Base-by-base conservation (phyloP, 2,113 vertebrate species). In the Nyctereutes procyonoides region DNA sequence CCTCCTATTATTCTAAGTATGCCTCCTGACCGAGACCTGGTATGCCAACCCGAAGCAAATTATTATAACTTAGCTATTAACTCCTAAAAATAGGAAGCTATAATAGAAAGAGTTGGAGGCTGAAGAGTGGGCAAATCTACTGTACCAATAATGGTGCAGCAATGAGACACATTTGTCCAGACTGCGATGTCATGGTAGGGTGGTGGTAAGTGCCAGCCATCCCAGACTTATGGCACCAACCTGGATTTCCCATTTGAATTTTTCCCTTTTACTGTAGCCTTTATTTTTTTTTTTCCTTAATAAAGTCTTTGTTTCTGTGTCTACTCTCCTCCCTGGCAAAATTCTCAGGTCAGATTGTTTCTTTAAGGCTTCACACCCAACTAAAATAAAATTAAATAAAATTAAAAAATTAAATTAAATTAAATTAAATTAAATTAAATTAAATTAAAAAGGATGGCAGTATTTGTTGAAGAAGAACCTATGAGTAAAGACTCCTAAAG, bases 1-100 rank as follows among this genome's bases (percentile, higher is more conserved):
- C 98, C 96, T 98, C 98, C 98, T 98, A 97, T 98, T 98, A 98
- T 97, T 97, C 88, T 97, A 98, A 98, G 98, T 98, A 97, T 94
- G 96, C 90, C 98, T 82, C 97, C 97, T 98, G 95, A 97, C 96
- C 98, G 98, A 98, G 96, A 98, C 96, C 88, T 98, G 90, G 93
- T 98, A 97, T 0, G 53, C 90, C 95, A 98, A 97, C 98, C 98
- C 98, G 98, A 98, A 98, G 97, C 98, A 98, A 98, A 99, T 98
- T 98, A 97, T 98, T 98, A 98, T 95, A 98, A 97, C 93, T 3
- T 1, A 96, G 97, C 97, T 99, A 98, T 99, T 98, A 98, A 98
- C 98, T 98, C 98, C 98, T 98, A 98, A 98, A 98, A 98, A 98
- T 98, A 98, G 97, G 93, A 92, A 92, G 58, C 73, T 97, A 95